These are phyloP conservation scores for Harpagoxenus sublaevis DNA, from an alignment of 2,888 invertebrate genomes.

Conservation along the genomic window DNA sequence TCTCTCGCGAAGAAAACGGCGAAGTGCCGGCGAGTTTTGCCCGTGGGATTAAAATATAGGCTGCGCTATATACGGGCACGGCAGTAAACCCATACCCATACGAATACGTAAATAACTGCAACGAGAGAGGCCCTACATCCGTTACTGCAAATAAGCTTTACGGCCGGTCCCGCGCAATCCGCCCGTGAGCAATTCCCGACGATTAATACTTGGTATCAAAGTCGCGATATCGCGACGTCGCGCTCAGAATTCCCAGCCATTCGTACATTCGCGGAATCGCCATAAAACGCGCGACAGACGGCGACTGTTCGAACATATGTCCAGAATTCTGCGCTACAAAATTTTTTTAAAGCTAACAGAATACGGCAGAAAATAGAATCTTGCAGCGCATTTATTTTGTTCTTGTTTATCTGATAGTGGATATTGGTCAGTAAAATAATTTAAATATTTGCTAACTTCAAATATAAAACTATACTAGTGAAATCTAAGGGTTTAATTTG, in stretches of 20 bases:
- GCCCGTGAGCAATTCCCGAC: constrained; percentile 27
- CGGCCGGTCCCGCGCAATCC: constrained; percentile 18
- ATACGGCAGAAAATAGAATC: neutral
- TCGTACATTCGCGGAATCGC: constrained; percentile 20
- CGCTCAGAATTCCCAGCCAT: constrained; percentile 30
- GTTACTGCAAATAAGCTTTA: constrained; percentile 41
- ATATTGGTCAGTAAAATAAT: neutral
- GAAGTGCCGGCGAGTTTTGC: neutral
- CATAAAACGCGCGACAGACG: neutral
- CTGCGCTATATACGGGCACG: neutral
- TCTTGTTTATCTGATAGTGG: neutral
- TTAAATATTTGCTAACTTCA: neutral
- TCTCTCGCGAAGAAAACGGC: constrained; percentile 18
- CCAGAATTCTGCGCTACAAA: neutral
- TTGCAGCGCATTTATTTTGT: neutral
- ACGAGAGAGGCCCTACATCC: constrained; percentile 38
- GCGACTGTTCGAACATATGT: neutral
- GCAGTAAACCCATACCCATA: constrained; percentile 15
- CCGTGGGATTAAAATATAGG: constrained; percentile 24
- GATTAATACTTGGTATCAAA: constrained; percentile 49
- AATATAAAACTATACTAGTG: too few species aligned
- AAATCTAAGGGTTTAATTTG: too few species aligned
- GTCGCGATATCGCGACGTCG: constrained; percentile 20
- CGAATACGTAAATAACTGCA: constrained; percentile 37
- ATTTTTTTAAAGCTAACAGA: neutral